Conservation (phyloP, 1,140 invertebrate species). For the Samia ricini region DNA sequence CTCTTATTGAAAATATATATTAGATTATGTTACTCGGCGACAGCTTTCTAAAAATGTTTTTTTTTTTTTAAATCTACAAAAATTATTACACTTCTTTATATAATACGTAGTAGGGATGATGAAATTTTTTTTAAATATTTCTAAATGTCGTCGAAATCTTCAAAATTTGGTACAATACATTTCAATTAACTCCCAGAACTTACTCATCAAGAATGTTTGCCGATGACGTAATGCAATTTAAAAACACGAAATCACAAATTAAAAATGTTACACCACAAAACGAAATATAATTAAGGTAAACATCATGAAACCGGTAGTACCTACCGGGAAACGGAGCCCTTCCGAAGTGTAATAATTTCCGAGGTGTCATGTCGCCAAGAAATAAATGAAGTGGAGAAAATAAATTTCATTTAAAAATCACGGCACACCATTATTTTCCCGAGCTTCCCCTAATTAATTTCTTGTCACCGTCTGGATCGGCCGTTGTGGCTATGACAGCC, state of each 20-base stretch:
- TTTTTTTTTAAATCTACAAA: too few species aligned
- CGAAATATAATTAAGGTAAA: slow-evolving; percentile 38
- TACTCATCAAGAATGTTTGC: background rate
- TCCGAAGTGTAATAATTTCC: slow-evolving; percentile 69
- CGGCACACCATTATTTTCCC: slow-evolving; percentile 70
- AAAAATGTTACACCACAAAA: slow-evolving; percentile 5
- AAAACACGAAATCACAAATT: slow-evolving; percentile 1
- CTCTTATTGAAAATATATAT: too few species aligned
- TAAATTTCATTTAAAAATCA: slow-evolving; percentile 77
- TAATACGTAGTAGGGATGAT: too few species aligned
- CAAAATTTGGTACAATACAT: too few species aligned
- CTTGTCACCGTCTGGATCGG: slow-evolving; percentile 72
- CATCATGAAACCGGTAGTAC: slow-evolving; percentile 44
- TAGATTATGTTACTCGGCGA: too few species aligned
- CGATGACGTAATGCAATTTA: background rate
- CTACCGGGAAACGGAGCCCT: slow-evolving; percentile 43
- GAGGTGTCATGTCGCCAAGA: slow-evolving; percentile 70
- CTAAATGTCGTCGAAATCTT: too few species aligned
- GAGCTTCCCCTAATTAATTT: slow-evolving; percentile 74
- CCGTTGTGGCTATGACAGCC: slow-evolving; percentile 64
- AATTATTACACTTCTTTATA: too few species aligned
- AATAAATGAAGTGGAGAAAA: slow-evolving; percentile 75
- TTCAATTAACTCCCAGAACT: background rate
- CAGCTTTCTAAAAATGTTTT: too few species aligned
- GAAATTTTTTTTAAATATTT: too few species aligned